These are phyloP conservation scores for Equus quagga DNA, from an alignment of 2,113 vertebrate species.

Conservation along the genomic window DNA sequence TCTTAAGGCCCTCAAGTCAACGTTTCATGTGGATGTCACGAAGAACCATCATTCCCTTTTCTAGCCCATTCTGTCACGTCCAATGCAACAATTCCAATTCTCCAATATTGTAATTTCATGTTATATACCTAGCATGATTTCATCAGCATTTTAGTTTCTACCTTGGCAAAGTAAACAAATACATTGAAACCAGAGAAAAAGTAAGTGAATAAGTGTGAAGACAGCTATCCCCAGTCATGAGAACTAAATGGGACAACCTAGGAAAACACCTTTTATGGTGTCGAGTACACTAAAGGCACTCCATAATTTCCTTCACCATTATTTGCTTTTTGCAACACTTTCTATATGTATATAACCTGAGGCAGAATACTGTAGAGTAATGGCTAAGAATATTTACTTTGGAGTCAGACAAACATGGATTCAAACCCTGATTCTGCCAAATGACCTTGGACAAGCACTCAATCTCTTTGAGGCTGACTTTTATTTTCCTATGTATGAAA, in stretches of 20 bases:
- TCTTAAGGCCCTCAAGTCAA: background rate
- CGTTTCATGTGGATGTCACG: background rate
- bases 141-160: background rate
- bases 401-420: background rate
- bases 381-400: background rate
- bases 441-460: background rate
- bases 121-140: background rate
- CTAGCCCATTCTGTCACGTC: background rate
- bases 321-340: background rate
- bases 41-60: background rate
- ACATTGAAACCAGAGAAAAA: background rate
- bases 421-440: slow-evolving; percentile 25
- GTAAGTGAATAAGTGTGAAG: background rate
- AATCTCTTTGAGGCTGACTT: background rate
- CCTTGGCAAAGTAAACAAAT: background rate
- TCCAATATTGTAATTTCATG: background rate
- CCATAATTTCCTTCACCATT: background rate
- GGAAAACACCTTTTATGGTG: background rate
- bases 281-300: background rate
- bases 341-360: background rate
- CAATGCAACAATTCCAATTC: background rate
- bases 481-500: background rate
- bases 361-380: background rate
- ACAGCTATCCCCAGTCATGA: background rate
- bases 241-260: background rate